Percentiles rank a stretch among this genome's conserved stretches.
phyloP scores from a whole-genome alignment of 1,140 invertebrate species.

The Drosophila pandora region DNA sequence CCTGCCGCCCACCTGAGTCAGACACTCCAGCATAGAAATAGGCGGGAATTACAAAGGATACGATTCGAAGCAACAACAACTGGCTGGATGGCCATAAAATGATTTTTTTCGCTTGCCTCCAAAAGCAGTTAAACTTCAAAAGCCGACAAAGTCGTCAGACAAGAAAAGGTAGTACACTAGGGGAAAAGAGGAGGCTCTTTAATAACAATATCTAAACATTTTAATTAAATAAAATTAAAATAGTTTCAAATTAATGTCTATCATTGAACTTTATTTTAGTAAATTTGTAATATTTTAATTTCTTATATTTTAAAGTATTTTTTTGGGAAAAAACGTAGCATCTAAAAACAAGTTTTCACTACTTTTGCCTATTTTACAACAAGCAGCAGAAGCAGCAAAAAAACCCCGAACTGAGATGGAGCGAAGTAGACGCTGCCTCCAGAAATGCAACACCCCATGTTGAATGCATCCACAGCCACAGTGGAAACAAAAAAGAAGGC shows the following conservation, averaged over 20 bases:
- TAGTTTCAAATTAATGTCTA: no score
- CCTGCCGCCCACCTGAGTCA: slow-evolving; percentile 34
- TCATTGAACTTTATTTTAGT: background rate
- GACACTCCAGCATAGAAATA: slow-evolving; percentile 44
- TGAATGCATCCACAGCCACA: slow-evolving; percentile 20
- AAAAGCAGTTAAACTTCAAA: slow-evolving; percentile 80
- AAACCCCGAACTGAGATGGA: slow-evolving; percentile 39
- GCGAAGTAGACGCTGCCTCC: slow-evolving; percentile 29
- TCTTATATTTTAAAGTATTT: background rate
- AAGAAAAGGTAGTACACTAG: slow-evolving; percentile 15
- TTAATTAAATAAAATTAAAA: no score
- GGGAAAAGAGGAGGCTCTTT: background rate
- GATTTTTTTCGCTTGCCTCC: slow-evolving; percentile 46
- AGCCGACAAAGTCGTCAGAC: slow-evolving; percentile 53
- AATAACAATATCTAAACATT: background rate
- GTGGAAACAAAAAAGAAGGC: slow-evolving; percentile 6
- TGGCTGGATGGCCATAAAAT: slow-evolving; percentile 48
- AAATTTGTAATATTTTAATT: background rate
- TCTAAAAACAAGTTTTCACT: slow-evolving; percentile 77
- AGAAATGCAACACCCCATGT: slow-evolving; percentile 45
- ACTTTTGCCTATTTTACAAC: slow-evolving; percentile 79
- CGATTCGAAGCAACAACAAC: slow-evolving; percentile 35
- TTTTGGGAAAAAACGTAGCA: slow-evolving; percentile 13
- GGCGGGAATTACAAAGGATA: slow-evolving; percentile 58
- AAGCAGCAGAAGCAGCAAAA: background rate